Evolutionary conservation across 2,113 vertebrate genomes (phyloP).

Genomic region (Otis tarda): DNA sequence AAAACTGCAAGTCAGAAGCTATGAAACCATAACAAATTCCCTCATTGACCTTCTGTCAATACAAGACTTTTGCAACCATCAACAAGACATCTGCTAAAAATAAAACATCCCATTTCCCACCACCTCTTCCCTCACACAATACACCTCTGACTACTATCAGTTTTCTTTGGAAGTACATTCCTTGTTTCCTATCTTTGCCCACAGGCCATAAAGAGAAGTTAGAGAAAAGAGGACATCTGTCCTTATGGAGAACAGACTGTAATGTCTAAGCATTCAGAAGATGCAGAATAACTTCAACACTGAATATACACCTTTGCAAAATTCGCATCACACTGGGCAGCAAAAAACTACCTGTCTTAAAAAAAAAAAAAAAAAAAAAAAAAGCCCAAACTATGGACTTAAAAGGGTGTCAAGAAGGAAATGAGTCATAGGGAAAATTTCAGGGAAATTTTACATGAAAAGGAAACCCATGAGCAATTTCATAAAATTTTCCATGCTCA

Average conservation of each 20-base stretch:
- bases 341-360: background rate
- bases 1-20: background rate
- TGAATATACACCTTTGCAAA: background rate
- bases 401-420: constrained; percentile 29
- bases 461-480: constrained; percentile 53
- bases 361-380: background rate
- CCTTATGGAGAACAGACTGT: background rate
- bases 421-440: constrained; percentile 49
- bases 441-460: constrained; percentile 49
- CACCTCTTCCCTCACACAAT: background rate
- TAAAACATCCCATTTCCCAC: background rate
- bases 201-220: background rate
- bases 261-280: background rate
- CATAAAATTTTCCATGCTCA: constrained; percentile 40
- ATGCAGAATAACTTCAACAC: background rate
- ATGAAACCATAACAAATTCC: background rate
- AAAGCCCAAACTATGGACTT: background rate
- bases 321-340: background rate
- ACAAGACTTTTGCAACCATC: background rate
- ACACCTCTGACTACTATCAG: background rate
- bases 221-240: background rate
- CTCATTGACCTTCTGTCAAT: background rate
- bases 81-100: background rate
- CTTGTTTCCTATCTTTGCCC: background rate
- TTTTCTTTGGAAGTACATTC: background rate